These are phyloP conservation scores for Anas platyrhynchos DNA, from an alignment of 2,113 vertebrate genomes.

Conservation along the genomic window DNA sequence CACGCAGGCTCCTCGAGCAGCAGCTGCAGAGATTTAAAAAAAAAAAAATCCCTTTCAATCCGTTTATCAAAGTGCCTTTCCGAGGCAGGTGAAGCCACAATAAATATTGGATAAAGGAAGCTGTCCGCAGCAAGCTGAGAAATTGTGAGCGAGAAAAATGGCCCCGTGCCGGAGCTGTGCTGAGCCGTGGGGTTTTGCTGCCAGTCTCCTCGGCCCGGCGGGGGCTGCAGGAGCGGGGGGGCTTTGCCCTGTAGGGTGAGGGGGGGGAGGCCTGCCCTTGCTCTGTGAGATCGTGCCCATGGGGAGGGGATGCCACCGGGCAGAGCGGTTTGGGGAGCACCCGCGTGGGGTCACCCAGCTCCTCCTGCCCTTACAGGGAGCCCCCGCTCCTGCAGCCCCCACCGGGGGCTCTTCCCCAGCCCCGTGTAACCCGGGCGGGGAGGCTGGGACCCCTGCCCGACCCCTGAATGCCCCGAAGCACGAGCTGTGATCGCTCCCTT, in stretches of 20 bases:
- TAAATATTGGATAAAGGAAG: not conserved
- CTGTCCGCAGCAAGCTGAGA: not conserved
- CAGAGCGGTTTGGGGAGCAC: too few species aligned
- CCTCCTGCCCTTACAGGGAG: not conserved
- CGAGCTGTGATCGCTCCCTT: constrained; percentile 5
- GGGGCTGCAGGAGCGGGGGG: too few species aligned
- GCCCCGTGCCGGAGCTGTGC: rapidly evolving
- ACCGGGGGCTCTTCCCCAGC: not conserved
- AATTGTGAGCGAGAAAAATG: not conserved
- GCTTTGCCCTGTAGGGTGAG: too few species aligned
- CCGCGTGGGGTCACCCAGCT: too few species aligned
- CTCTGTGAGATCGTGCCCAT: too few species aligned
- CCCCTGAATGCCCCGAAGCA: constrained; percentile 22
- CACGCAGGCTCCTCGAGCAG: not conserved
- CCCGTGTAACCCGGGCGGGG: not conserved
- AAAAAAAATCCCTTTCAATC: not conserved
- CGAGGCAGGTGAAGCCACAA: not conserved
- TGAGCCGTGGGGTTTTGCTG: not conserved
- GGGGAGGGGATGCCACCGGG: too few species aligned
- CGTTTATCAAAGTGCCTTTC: not conserved
- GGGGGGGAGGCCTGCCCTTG: too few species aligned
- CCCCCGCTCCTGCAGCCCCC: too few species aligned
- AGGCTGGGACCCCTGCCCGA: not conserved
- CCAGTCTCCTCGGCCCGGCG: too few species aligned
- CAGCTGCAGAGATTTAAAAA: not conserved